A percentile compares a stretch with the other conserved stretches of the same genome.
phyloP scores from a whole-genome alignment of 1,140 invertebrate genomes.

The Eriocheir sinensis region DNA sequence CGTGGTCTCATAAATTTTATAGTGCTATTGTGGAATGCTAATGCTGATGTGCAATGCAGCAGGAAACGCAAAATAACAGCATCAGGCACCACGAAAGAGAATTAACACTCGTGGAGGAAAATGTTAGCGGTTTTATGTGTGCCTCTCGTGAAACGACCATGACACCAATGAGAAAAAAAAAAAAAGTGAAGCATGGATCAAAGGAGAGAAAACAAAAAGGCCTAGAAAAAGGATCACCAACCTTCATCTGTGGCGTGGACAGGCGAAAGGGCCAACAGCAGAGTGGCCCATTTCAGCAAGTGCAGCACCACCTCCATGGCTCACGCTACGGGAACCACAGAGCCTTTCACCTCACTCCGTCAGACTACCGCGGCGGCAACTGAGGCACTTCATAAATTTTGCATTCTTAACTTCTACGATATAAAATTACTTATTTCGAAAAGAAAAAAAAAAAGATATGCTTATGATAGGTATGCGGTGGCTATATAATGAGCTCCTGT shows the following conservation, averaged over 20 bases:
- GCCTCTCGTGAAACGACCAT: background rate
- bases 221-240: background rate
- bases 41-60: no score
- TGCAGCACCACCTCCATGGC: background rate
- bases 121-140: constrained; percentile 2
- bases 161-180: background rate
- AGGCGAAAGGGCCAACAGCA: background rate
- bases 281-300: background rate
- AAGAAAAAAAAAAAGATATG: background rate
- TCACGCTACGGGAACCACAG: background rate
- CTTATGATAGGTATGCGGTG: background rate
- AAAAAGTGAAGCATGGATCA: background rate
- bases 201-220: background rate
- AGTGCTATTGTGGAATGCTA: no score
- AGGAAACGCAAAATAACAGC: no score
- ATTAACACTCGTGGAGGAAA: no score
- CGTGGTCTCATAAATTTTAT: background rate
- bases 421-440: background rate
- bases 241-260: background rate
- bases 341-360: background rate
- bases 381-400: constrained; percentile 5
- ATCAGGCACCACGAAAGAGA: no score
- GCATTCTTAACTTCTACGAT: background rate
- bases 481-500: background rate
- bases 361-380: background rate